phyloP scores from a whole-genome alignment of 1,140 invertebrate genomes.

The Gonatopus flavifemur region DNA sequence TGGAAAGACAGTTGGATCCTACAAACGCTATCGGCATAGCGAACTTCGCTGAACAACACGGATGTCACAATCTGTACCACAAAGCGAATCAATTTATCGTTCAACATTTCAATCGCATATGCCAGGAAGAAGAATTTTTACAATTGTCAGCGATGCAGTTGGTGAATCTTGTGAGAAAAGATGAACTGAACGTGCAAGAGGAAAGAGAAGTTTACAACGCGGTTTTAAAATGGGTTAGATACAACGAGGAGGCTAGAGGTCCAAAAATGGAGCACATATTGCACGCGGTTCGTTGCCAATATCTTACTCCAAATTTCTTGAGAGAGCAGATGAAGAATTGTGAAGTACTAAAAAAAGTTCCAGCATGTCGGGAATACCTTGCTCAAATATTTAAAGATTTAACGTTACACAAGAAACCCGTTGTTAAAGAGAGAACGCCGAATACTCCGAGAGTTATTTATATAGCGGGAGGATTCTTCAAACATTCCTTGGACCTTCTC shows the following conservation, averaged over 20 bases:
- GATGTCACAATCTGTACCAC: conserved; percentile 78
- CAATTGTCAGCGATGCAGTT: conserved; percentile 79
- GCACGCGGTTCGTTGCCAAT: conserved; percentile 85
- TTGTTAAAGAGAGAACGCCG: conserved; percentile 80
- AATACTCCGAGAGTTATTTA: conserved; percentile 86
- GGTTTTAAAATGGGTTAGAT: conserved; percentile 86
- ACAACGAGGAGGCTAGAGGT: conserved; percentile 80
- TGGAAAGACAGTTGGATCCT: conserved; percentile 88
- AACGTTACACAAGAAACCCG: conserved; percentile 78
- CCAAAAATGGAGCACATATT: conserved; percentile 86
- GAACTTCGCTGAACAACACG: conserved; percentile 88
- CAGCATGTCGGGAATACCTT: conserved; percentile 86
- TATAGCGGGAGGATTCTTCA: conserved; percentile 84
- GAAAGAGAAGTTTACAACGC: conserved; percentile 91
- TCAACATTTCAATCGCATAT: conserved; percentile 86
- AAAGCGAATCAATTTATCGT: conserved; percentile 90
- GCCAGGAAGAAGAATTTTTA: conserved; percentile 88
- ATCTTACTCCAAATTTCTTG: conserved; percentile 84
- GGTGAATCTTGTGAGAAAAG: conserved; percentile 77
- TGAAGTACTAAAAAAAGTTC: conserved; percentile 82
- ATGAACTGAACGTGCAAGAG: conserved; percentile 87
- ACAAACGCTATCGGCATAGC: conserved; percentile 91
- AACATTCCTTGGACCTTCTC: conserved; percentile 81
- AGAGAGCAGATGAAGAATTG: conserved; percentile 91
- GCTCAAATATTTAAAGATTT: conserved; percentile 88